These are phyloP conservation scores for Dugesia japonica DNA, from an alignment of 2,888 invertebrate species.

Conservation along the genomic window DNA sequence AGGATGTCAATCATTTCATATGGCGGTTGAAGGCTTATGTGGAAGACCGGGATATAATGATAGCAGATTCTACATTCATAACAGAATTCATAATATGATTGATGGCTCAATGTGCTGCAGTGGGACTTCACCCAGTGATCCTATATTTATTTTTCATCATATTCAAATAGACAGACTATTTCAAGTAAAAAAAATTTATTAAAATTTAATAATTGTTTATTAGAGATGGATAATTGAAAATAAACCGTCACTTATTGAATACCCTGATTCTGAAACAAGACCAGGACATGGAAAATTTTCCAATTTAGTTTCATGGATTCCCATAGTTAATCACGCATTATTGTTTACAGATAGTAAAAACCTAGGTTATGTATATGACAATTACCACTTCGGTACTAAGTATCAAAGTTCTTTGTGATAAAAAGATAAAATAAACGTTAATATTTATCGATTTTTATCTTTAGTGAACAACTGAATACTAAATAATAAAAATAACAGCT, in stretches of 20 bases:
- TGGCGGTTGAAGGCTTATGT: slow-evolving; percentile 24
- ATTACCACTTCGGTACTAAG: neutral
- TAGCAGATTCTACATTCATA: slow-evolving; percentile 21
- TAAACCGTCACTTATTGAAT: neutral
- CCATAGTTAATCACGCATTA: neutral
- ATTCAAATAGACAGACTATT: slow-evolving; percentile 24
- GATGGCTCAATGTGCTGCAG: slow-evolving; percentile 32
- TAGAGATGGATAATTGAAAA: neutral
- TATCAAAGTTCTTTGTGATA: neutral
- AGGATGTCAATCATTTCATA: slow-evolving; percentile 26
- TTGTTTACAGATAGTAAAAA: neutral
- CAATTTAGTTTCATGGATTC: neutral
- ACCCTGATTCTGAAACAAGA: neutral
- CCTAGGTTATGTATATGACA: neutral
- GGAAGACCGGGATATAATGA: neutral
- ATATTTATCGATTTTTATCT: too few relatives aligned
- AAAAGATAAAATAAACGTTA: too few relatives aligned
- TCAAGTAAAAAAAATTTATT: too few relatives aligned
- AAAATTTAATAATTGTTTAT: too few relatives aligned
- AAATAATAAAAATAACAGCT: too few relatives aligned
- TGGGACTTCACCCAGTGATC: slow-evolving; percentile 29
- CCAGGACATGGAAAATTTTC: neutral
- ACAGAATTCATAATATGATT: slow-evolving; percentile 28
- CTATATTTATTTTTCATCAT: slow-evolving; percentile 30
- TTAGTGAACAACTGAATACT: too few relatives aligned